Percentiles rank a stretch among this genome's conserved stretches.
Conservation (phyloP, 2,888 invertebrate species). For the Leucozona laternaria region DNA sequence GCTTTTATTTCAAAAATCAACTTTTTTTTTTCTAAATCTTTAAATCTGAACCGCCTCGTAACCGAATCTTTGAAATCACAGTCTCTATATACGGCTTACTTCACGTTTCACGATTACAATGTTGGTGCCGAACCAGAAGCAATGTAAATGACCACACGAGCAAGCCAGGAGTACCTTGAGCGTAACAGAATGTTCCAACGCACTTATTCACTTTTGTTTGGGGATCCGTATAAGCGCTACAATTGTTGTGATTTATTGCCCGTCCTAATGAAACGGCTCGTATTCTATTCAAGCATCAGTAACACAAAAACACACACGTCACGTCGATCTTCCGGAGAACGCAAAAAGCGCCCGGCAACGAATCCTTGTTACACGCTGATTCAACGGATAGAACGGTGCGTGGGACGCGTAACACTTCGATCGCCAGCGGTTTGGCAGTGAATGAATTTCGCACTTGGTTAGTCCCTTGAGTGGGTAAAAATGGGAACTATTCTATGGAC, state of each 20-base stretch:
- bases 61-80: constrained; percentile 49
- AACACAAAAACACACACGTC: constrained; percentile 30
- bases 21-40: neutral
- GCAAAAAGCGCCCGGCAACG: constrained; percentile 37
- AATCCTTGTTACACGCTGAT: constrained; percentile 64
- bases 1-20: constrained; percentile 7
- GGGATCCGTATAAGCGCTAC: neutral
- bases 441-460: constrained; percentile 58
- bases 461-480: constrained; percentile 62
- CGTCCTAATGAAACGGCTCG: constrained; percentile 56
- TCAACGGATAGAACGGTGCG: constrained; percentile 51
- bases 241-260: constrained; percentile 69
- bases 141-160: constrained; percentile 44
- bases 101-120: constrained; percentile 28
- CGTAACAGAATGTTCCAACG: constrained; percentile 12
- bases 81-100: neutral
- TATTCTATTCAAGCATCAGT: constrained; percentile 53
- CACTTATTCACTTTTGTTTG: constrained; percentile 63
- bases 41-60: constrained; percentile 16
- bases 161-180: constrained; percentile 1
- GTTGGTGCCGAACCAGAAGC: constrained; percentile 24
- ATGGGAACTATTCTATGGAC: constrained; percentile 45
- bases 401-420: constrained; percentile 68
- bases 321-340: constrained; percentile 2
- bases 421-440: constrained; percentile 42